Evolutionary conservation across 92 coral and sea anemone species (phyloP), one percentile per base, ranked within the genome.

Genomic region (Heliopora coerulea): DNA sequence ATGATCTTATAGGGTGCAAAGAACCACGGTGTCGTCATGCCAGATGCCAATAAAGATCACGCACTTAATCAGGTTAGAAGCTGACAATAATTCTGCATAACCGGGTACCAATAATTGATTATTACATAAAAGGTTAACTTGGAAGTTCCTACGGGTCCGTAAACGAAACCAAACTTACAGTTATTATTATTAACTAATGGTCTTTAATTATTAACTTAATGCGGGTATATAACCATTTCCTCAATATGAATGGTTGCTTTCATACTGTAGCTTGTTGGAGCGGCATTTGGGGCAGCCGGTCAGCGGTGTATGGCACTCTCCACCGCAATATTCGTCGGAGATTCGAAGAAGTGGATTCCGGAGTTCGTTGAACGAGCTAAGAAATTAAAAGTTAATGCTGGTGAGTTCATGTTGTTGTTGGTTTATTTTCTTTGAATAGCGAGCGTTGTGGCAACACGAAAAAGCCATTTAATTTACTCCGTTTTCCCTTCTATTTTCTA

Each of bases 201-300:
- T n/a, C n/a, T n/a, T n/a, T n/a, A n/a, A n/a, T n/a, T n/a, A n/a
- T n/a, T n/a, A n/a, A n/a, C n/a, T n/a, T n/a, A n/a, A n/a, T n/a
- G n/a, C n/a, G n/a, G n/a, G n/a, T n/a, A n/a, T n/a, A n/a, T n/a
- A n/a, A n/a, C n/a, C n/a, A n/a, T n/a, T n/a, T n/a, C n/a, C n/a
- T n/a, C n/a, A n/a, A n/a, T n/a, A n/a, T n/a, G n/a, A n/a, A n/a
- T n/a, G n/a, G n/a, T n/a, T n/a, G n/a, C n/a, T n/a, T n/a, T n/a
- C n/a, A n/a, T n/a, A n/a, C n/a, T n/a, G n/a, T n/a, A 95, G 99
- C 95, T 95, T 28, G 84, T 95, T 49, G 99, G 97, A 33, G 99
- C 99, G 40, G 99, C 99, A 3, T 95, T 90, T 84, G 99, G 99
- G 49, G 99, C 99, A 3, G 99, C 99, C 30, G 99, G 99, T 23